Evolutionary conservation across 2,113 vertebrate genomes (phyloP).

Genomic region (Chitala chitala): DNA sequence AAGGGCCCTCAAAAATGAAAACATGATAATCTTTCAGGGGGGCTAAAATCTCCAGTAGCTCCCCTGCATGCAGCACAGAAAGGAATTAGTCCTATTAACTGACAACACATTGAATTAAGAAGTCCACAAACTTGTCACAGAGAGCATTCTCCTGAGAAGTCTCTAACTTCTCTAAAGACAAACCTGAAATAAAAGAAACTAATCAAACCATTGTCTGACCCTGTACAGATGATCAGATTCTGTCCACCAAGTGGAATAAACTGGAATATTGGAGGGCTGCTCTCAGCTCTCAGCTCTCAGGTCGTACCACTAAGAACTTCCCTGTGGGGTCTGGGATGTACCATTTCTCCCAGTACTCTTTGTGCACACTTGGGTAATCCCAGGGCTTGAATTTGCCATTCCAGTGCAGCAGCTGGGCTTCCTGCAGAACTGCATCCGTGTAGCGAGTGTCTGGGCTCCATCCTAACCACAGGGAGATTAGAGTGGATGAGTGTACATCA

Average conservation of each 20-base stretch:
- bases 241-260: neutral
- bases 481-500: neutral
- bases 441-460: slow-evolving; percentile 84
- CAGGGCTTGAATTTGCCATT: slow-evolving; percentile 92
- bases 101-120: no score
- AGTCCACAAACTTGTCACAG: no score
- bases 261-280: neutral
- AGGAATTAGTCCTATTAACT: no score
- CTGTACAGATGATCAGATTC: neutral
- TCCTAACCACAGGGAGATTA: slow-evolving; percentile 53
- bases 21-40: neutral
- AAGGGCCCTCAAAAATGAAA: no score
- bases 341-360: slow-evolving; percentile 89
- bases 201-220: neutral
- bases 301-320: slow-evolving; percentile 72
- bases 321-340: slow-evolving; percentile 87
- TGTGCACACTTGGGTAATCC: slow-evolving; percentile 78
- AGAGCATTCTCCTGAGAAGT: neutral
- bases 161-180: neutral
- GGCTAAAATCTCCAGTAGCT: neutral
- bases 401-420: slow-evolving; percentile 88
- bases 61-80: no score
- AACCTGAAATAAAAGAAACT: neutral
- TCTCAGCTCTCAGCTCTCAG: slow-evolving; percentile 47
- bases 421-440: slow-evolving; percentile 73